These are phyloP conservation scores for Epinephelus lanceolatus DNA, from an alignment of 2,113 vertebrate species.

Conservation along the genomic window DNA sequence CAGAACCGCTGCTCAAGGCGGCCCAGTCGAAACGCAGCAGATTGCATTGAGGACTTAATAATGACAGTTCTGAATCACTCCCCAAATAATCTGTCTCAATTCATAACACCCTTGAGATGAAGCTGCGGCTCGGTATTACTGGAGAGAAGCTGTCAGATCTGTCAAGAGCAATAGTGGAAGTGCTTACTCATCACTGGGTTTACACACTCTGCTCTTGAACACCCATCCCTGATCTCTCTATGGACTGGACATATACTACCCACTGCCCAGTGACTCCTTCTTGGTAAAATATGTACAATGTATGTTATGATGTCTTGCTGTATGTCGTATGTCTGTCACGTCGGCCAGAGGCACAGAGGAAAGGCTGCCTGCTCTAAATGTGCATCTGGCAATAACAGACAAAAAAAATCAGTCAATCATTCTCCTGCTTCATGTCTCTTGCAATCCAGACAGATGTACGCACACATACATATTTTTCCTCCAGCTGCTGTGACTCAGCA, in stretches of 20 bases:
- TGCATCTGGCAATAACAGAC: not conserved
- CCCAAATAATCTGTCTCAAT: conserved; percentile 73
- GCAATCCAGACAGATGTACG: conserved; percentile 18
- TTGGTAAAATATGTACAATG: not conserved
- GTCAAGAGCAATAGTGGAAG: conserved; percentile 70
- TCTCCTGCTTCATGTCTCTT: not conserved
- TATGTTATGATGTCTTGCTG: not conserved
- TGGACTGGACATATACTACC: conserved; percentile 44
- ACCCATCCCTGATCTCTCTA: conserved; percentile 41
- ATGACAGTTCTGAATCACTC: conserved; percentile 64
- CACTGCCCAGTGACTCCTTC: conserved; percentile 20
- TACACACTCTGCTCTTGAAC: conserved; percentile 52
- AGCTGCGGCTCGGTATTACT: conserved; percentile 51
- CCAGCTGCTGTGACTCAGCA: conserved; percentile 54
- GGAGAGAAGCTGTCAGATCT: conserved; percentile 72
- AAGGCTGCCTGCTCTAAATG: not conserved
- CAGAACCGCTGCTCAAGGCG: conserved; percentile 27
- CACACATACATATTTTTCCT: conserved; percentile 16
- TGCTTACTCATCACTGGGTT: conserved; percentile 72
- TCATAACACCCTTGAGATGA: conserved; percentile 73
- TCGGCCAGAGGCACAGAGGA: conserved; percentile 1
- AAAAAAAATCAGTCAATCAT: not conserved
- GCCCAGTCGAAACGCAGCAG: conserved; percentile 31
- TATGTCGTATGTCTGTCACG: conserved; percentile 19
- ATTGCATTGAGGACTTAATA: conserved; percentile 72